These are phyloP conservation scores for Spialia ferax DNA, from an alignment of 2,888 invertebrate species.

Conservation along the genomic window DNA sequence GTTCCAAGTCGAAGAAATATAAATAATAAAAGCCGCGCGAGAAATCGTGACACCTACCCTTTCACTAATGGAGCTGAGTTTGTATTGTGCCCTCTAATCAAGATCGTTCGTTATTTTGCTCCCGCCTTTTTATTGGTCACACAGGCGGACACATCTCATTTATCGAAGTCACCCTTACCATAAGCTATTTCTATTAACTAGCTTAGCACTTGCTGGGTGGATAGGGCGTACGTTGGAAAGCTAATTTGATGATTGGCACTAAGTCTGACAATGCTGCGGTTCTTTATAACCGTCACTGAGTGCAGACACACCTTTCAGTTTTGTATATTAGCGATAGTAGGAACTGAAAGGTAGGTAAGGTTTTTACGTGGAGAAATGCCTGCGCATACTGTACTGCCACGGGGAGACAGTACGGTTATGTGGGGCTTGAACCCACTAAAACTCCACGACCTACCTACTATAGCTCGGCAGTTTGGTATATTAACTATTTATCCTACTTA, in stretches of 20 bases:
- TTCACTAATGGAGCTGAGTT: slow-evolving; percentile 80
- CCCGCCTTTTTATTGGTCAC: slow-evolving; percentile 69
- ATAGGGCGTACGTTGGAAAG: slow-evolving; percentile 28
- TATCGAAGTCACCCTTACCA: slow-evolving; percentile 48
- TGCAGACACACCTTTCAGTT: no score
- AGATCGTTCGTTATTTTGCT: slow-evolving; percentile 75
- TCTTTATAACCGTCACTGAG: slow-evolving; percentile 2
- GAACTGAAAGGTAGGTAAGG: no score
- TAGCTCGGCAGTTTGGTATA: no score
- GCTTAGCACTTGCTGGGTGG: slow-evolving; percentile 23
- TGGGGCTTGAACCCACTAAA: no score
- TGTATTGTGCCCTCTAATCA: slow-evolving; percentile 76
- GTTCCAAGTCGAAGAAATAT: slow-evolving; percentile 64
- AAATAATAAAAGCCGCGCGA: slow-evolving; percentile 79
- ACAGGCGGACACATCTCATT: slow-evolving; percentile 56
- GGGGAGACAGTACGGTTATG: no score
- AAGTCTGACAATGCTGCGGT: background rate
- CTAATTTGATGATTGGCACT: slow-evolving; percentile 34
- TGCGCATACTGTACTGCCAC: no score
- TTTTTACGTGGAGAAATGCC: no score
- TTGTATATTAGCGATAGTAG: no score
- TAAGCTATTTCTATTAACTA: slow-evolving; percentile 39
- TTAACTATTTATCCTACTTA: no score
- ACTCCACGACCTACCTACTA: no score
- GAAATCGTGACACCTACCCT: slow-evolving; percentile 82